phyloP scores from a whole-genome alignment of 2,113 vertebrate genomes.

The Perca fluviatilis region DNA sequence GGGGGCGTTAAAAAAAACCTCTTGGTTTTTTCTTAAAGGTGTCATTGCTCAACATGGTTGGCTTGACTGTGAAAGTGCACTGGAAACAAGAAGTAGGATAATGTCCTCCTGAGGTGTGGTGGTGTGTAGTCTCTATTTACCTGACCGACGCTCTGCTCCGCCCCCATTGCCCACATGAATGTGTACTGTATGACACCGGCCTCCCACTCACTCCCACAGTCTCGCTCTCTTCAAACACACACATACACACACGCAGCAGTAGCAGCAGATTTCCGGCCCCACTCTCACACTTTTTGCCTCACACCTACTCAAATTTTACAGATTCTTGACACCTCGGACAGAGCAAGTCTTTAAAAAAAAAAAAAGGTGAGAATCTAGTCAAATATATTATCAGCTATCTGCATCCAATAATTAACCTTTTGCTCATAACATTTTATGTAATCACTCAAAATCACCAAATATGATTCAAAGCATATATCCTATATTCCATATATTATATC shows the following conservation, averaged over 20 bases:
- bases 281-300: slow-evolving; percentile 30
- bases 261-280: slow-evolving; percentile 2
- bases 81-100: slow-evolving; percentile 55
- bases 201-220: slow-evolving; percentile 65
- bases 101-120: slow-evolving; percentile 62
- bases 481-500: too few species aligned
- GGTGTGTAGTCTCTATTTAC: slow-evolving; percentile 69
- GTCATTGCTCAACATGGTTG: slow-evolving; percentile 42
- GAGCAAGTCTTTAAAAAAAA: slow-evolving; percentile 14
- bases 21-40: slow-evolving; percentile 33
- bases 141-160: slow-evolving; percentile 67
- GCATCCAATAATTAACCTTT: background rate
- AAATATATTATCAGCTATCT: background rate
- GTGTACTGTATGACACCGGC: slow-evolving; percentile 64
- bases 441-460: background rate
- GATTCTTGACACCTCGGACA: slow-evolving; percentile 39
- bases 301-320: slow-evolving; percentile 41
- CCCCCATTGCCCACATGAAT: slow-evolving; percentile 70
- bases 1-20: slow-evolving; percentile 12
- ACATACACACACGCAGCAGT: background rate
- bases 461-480: background rate
- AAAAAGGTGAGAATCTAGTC: background rate
- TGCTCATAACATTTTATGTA: background rate
- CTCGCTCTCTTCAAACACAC: slow-evolving; percentile 7
- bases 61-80: slow-evolving; percentile 47